Base-by-base conservation (phyloP, 2,797 vertebrate species). In the Knipowitschia caucasica region DNA sequence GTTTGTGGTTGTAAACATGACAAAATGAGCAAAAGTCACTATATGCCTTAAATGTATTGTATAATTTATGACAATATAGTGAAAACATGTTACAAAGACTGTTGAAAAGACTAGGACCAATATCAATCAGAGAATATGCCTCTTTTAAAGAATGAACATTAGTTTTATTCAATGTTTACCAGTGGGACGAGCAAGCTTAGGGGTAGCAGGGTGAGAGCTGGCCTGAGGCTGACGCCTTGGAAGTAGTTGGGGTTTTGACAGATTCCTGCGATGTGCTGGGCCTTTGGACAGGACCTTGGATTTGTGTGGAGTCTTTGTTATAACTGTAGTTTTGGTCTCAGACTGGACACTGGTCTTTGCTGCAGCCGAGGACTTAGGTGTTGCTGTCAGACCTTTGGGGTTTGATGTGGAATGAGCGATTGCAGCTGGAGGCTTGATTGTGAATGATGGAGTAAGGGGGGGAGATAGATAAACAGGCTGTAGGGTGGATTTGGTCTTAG, bases 141-240 rank as follows among this genome's bases (percentile, higher is more conserved):
- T 64, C 69, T 46, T 70, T 78, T 60, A 73, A 76, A 78, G 72
- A 49, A 1, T 43, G 49, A 64, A 69, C 68, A 30, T 46, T 62
- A 73, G 46, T 62, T 50, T 68, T 72, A 75, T 55, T 57, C 65
- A 64, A 71, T 72, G 64, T 85, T 89, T 89, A 89, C 87, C 87
- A 56, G 77, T 82, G 45, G 83, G 50, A 31, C 52, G 53, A 58
- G 62, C 20, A 64, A 69, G 78, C 59, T 55, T 73, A 74, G 70
- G 62, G 36, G 55, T 62, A 69, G 69, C 65, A 50, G 75, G 61
- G 43, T 65, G 71, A 66, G 59, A 80, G 78, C 67, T 73, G 66
- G 57, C 71, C 56, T 77, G 61, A 75, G 68, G 63, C 33, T 64
- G 66, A 64, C 50, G 60, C 52, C 47, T 64, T 51, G 57, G 60